Evolutionary conservation across 2,888 invertebrate species (phyloP), one percentile per base, ranked within the genome.

Genomic region (Conchocele bisecta): DNA sequence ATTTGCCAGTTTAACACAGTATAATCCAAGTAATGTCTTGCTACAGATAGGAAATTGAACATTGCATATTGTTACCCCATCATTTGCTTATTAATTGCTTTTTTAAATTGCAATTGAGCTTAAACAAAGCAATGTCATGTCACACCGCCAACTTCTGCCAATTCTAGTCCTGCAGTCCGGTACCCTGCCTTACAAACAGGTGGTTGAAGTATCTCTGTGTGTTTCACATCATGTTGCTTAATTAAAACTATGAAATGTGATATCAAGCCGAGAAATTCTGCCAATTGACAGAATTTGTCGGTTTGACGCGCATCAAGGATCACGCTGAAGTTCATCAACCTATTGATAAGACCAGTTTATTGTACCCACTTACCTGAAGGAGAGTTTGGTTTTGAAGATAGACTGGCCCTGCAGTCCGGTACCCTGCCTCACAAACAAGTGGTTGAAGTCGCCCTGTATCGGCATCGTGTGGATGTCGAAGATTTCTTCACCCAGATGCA

Each of bases 361-460:
- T 35, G 37, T 35, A 35, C 37, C 11, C n/a, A 50, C 44, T 54
- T 69, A 91, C 91, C 92, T 90, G 95, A 99, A 99, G 1, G 97
- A 97, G 0, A 99, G 93, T 91, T 99, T 99, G 0, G 98, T 98
- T 41, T 97, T 94, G 93, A 99, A 99, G 31, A 99, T 97, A 0
- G 98, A 97, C 91, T 99, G 99, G 0, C 98, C 99, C 88, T 98
- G 98, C 1, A 99, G 93, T 93, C 98, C 98, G 0, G 98, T 98
- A 41, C 98, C 98, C 94, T 99, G 98, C 0, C 99, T 94, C 72
- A 99, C 97, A 92, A 98, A 99, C 79, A 99, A 93, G 90, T 99
- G 99, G 92, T 99, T 99, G 93, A 98, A 97, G 91, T 98, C 98
- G 13, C 98, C 98, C 93, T 95, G 92, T 54, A 93, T 90, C 15